Percentiles rank a stretch among this genome's conserved stretches.
These are phyloP conservation scores for Pao palembangensis DNA, from an alignment of 2,113 vertebrate species.

Conservation along the genomic window DNA sequence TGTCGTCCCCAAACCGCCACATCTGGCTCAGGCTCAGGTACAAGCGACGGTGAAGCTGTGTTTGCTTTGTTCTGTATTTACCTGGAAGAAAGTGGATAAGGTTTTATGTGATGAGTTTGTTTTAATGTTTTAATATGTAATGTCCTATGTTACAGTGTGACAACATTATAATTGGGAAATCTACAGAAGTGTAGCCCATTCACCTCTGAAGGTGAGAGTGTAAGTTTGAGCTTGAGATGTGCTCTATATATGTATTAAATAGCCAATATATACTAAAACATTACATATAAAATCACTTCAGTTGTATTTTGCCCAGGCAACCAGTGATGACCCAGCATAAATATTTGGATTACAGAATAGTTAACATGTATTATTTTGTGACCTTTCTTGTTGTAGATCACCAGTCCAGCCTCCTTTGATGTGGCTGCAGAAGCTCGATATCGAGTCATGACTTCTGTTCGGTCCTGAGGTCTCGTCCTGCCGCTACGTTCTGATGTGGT, in stretches of 20 bases:
- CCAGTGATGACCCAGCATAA: no score
- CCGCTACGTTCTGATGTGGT: background rate
- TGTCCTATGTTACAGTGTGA: conserved; percentile 43
- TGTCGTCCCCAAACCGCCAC: conserved; percentile 31
- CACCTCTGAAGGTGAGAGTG: conserved; percentile 19
- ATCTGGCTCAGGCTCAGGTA: conserved; percentile 46
- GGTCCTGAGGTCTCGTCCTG: background rate
- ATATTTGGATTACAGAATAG: no score
- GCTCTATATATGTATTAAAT: no score
- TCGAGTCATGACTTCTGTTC: background rate
- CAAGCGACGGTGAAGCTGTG: background rate
- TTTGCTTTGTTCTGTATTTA: background rate
- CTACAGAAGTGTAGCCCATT: conserved; percentile 65
- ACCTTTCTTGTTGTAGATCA: conserved; percentile 32
- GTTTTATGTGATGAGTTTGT: background rate
- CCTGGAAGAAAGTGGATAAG: background rate
- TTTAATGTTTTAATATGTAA: background rate
- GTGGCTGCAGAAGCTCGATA: background rate
- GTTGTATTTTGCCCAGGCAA: no score
- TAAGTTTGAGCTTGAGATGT: no score
- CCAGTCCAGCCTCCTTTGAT: background rate
- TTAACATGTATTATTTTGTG: background rate
- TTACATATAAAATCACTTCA: no score
- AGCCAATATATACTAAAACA: no score
- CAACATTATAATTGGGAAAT: conserved; percentile 55